phyloP scores from a whole-genome alignment of 2,113 vertebrate genomes.

The Dendrocopos noguchii region DNA sequence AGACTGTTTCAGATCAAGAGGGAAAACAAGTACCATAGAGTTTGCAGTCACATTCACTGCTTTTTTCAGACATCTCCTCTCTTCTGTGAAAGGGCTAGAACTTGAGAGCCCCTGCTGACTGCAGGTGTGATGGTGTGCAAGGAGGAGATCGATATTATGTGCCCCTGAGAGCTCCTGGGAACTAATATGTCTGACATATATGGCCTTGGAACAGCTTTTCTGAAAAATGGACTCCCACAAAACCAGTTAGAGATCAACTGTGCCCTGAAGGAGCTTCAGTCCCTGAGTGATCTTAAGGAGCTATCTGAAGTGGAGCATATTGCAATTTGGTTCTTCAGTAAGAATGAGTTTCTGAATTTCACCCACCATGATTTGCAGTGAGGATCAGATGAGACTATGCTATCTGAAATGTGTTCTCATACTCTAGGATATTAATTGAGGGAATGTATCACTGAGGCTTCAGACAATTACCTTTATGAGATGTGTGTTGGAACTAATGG shows the following conservation, averaged over 20 bases:
- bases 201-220: background rate
- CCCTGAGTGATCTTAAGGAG: background rate
- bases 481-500: background rate
- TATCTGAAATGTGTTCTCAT: slow-evolving; percentile 7
- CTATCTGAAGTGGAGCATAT: background rate
- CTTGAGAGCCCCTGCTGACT: slow-evolving; percentile 11
- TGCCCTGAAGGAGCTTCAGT: background rate
- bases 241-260: background rate
- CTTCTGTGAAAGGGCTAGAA: background rate
- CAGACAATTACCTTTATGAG: slow-evolving; percentile 37
- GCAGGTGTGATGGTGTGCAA: background rate
- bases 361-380: background rate
- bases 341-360: background rate
- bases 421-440: slow-evolving; percentile 19
- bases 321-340: background rate
- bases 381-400: background rate
- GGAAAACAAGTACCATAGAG: background rate
- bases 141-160: background rate
- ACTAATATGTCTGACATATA: background rate
- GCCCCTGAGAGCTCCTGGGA: background rate
- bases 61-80: background rate
- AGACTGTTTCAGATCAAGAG: background rate
- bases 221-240: background rate
- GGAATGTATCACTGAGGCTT: background rate
- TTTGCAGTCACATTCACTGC: background rate